phyloP scores from a whole-genome alignment of 1,140 invertebrate species.

The Pseudomyrmex cubaensis region DNA sequence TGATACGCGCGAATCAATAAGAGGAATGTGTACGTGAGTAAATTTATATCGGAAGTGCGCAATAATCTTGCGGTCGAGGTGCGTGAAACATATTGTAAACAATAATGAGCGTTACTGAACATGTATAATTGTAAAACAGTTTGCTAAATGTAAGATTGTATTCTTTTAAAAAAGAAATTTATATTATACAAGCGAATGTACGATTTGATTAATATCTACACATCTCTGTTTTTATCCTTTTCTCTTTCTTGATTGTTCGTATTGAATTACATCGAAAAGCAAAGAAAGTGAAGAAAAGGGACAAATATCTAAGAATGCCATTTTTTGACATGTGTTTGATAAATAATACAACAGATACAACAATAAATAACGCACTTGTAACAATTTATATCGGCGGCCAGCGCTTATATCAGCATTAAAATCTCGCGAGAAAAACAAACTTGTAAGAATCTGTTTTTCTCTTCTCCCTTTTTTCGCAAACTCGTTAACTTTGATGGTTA shows the following conservation, averaged over 20 bases:
- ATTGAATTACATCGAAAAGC: slow-evolving; percentile 24
- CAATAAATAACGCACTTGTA: slow-evolving; percentile 43
- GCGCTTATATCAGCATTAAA: slow-evolving; percentile 60
- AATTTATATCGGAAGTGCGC: slow-evolving; percentile 6
- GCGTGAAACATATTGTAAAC: slow-evolving; percentile 16
- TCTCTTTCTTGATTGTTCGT: neutral
- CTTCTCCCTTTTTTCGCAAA: slow-evolving; percentile 37
- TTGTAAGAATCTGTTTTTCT: slow-evolving; percentile 39
- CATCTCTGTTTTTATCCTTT: neutral
- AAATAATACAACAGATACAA: slow-evolving; percentile 44
- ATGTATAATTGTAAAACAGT: slow-evolving; percentile 31
- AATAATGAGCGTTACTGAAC: slow-evolving; percentile 22
- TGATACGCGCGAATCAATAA: slow-evolving; percentile 21
- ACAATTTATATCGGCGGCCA: slow-evolving; percentile 63
- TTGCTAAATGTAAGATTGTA: neutral
- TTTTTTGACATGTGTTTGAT: slow-evolving; percentile 8
- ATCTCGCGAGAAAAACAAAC: slow-evolving; percentile 49
- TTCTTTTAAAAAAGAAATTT: slow-evolving; percentile 31
- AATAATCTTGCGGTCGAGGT: slow-evolving; percentile 4
- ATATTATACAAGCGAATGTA: slow-evolving; percentile 9
- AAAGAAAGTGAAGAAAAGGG: slow-evolving; percentile 40
- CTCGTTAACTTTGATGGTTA: slow-evolving; percentile 50
- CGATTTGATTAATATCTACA: slow-evolving; percentile 28
- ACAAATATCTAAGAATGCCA: slow-evolving; percentile 42
- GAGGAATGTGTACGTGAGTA: neutral